Evolutionary conservation across 2,888 invertebrate genomes (phyloP), one percentile per base, ranked within the genome.

Genomic region (Siphonodentalium dalli): DNA sequence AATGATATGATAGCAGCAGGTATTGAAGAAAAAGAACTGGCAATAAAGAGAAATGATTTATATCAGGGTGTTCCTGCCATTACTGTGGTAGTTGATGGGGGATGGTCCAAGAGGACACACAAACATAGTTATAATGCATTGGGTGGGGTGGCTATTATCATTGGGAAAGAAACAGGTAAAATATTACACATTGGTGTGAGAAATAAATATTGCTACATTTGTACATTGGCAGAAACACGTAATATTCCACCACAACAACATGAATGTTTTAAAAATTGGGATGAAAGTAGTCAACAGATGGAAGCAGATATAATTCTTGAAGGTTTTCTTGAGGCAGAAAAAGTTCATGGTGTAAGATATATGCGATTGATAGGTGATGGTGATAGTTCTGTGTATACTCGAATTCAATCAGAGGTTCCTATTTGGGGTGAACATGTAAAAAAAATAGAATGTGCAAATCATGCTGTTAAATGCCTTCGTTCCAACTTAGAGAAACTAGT

Each of bases 381-480:
- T n/a, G 37, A 37, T 37, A n/a, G n/a, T 1, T 37, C 37, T 9
- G 44, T 48, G 0, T 52, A 37, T 35, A 1, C 43, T 0, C 8
- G 9, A 4, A 23, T 57, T 11, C 11, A 21, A 6, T 48, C 48
- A 37, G 35, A 42, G 31, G 53, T 49, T 3, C 49, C 57, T 9
- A 44, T 57, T n/a, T 52, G 52, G 48, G 57, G 52, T 8, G 13
- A 20, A 11, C 2, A 23, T 13, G 23, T 55, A 26, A 26, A 51
- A 28, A 51, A 45, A 40, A 9, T 55, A 21, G 51, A 50, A 41
- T 56, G 51, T 39, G 52, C 56, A 13, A 56, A 52, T 20, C 56
- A 56, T 41, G 11, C 43, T 15, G 51, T 46, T 21, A 56, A 56
- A 20, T 56, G 47, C 39, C 8, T 56, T 2, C 23, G 56, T 9